Evolutionary conservation across 2,888 invertebrate species (phyloP).

Genomic region (Sphaeridia pumilis): DNA sequence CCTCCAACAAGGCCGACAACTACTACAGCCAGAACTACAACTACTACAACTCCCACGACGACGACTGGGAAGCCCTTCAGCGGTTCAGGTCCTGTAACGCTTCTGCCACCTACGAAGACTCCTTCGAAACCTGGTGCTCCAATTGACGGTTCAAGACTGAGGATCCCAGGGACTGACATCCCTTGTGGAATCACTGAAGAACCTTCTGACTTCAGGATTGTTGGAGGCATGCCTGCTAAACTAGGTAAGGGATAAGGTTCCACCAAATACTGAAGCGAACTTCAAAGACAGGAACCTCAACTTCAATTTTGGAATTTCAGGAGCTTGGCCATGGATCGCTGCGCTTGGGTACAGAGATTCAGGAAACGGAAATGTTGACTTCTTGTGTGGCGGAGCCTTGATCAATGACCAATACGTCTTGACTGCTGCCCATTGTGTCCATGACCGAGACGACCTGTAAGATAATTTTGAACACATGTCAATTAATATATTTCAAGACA

Average conservation of each 20-base stretch:
- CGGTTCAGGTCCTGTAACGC: constrained; percentile 11
- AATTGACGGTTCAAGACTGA: not conserved
- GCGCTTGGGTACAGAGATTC: constrained; percentile 54
- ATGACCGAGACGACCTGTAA: constrained; percentile 50
- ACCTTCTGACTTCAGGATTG: constrained; percentile 40
- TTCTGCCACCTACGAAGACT: constrained; percentile 16
- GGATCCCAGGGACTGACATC: constrained; percentile 12
- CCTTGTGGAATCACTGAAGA: constrained; percentile 53
- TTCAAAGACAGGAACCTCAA: not conserved
- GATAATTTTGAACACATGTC: constrained; percentile 37
- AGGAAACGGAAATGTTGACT: constrained; percentile 27
- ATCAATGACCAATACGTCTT: constrained; percentile 57
- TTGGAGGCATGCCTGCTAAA: constrained; percentile 26
- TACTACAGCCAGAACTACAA: constrained; percentile 22
- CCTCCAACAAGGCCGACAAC: constrained; percentile 5
- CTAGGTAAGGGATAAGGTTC: constrained; percentile 19
- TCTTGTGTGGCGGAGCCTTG: constrained; percentile 56
- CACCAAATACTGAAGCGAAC: not conserved
- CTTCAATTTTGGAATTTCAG: constrained; percentile 37
- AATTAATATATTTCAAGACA: not conserved
- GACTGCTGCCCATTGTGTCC: constrained; percentile 67
- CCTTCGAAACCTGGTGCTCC: not conserved
- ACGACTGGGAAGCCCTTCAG: constrained; percentile 12
- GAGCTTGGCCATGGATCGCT: constrained; percentile 70
- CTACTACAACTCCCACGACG: constrained; percentile 40